Base-by-base conservation (phyloP, 2,113 vertebrate species). In the Neolamprologus ventralis region DNA sequence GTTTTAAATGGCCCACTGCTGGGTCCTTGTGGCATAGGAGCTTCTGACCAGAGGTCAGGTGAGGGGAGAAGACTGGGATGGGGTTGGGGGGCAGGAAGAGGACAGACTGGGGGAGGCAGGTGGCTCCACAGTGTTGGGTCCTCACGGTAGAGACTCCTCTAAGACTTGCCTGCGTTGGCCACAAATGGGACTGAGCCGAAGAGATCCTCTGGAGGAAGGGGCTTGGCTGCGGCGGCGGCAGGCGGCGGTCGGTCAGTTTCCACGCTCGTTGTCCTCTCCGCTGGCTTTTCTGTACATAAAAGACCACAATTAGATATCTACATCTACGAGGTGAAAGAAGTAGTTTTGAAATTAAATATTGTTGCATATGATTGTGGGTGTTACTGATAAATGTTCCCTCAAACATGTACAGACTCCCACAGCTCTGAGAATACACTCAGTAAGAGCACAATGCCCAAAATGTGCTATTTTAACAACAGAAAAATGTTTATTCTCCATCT, bases 121-220 rank as follows among this genome's bases (percentile, higher is more conserved):
- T 57, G 92, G 91, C 91, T 96, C 95, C 94, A 95, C 91, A 92
- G 86, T 90, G 92, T 80, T 33, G 92, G 93, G 91, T 93, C 94
- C 88, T 94, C 88, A 81, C 17, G 84, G 91, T 82, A 86, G 93
- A 89, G 92, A 89, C 89, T 90, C 93, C 81, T 92, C 92, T 97
- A 97, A 96, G 97, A 99, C 99, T 99, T 99, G 98, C 98, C 99
- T 99, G 98, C 94, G 92, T 96, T 97, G 96, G 97, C 97, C 98
- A 99, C 95, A 92, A 99, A 99, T 84, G 98, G 98, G 91, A 97
- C 96, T 80, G 98, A 98, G 95, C 98, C 98, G 91, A 99, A 99
- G 80, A 98, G 97, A 94, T 99, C 98, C 96, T 99, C 97, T 19
- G 97, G 95, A 87, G 92, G 95, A 93, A 93, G 95, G 88, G 95